These are phyloP conservation scores for Phenganax subtilis DNA, from an alignment of 92 coral and sea anemone genomes.

Conservation along the genomic window DNA sequence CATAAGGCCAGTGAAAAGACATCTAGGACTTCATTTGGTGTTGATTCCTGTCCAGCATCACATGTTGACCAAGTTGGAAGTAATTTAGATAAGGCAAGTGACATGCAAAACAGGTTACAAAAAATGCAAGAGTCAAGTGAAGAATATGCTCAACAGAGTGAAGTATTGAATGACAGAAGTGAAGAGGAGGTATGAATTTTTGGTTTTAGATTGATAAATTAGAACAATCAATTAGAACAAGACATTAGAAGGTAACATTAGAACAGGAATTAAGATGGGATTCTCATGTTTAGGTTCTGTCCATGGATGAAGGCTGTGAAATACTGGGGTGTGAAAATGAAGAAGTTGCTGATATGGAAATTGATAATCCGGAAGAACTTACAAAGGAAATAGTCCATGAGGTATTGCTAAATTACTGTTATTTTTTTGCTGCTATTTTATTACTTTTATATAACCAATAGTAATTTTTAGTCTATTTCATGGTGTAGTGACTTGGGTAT, in stretches of 20 bases:
- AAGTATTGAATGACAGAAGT: neutral
- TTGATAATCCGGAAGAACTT: conserved; percentile 80
- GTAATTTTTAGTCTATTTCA: neutral
- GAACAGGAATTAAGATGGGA: too few species aligned
- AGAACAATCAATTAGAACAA: too few species aligned
- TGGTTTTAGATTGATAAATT: too few species aligned
- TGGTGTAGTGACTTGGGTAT: neutral
- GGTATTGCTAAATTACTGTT: conserved; percentile 41
- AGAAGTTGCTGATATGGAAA: conserved; percentile 73
- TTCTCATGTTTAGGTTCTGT: neutral
- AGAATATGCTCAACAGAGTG: neutral
- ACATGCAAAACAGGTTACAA: neutral
- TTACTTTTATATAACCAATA: neutral
- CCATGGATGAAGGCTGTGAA: conserved; percentile 21
- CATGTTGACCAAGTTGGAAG: neutral
- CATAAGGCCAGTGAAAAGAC: neutral
- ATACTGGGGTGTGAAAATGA: conserved; percentile 3
- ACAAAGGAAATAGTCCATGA: conserved; percentile 62
- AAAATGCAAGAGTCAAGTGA: neutral
- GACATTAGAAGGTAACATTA: too few species aligned
- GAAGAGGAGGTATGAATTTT: neutral
- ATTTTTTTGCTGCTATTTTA: neutral
- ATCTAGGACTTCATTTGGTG: neutral
- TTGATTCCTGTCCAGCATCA: neutral
- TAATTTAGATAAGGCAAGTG: neutral